Evolutionary conservation across 2,797 vertebrate genomes (phyloP).

Genomic region (Chrysocyon brachyurus): DNA sequence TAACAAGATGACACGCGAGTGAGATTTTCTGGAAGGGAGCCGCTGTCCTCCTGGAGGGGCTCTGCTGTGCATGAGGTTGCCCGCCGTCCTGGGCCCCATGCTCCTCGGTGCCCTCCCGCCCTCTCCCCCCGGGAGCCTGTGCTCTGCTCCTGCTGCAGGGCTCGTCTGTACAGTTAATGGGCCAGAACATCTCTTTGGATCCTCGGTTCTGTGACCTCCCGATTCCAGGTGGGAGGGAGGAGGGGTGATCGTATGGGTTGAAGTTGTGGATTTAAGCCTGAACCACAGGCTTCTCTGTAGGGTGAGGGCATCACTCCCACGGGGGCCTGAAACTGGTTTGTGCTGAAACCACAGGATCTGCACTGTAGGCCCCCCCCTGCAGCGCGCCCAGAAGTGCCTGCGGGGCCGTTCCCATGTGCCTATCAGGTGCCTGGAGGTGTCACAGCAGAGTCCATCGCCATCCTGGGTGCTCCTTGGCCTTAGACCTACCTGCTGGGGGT

Average conservation of each 20-base stretch:
- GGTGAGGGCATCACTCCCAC: too few species aligned
- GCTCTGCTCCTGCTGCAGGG: neutral
- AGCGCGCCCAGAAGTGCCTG: too few species aligned
- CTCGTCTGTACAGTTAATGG: accelerated
- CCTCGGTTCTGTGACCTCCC: neutral
- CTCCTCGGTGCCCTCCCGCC: neutral
- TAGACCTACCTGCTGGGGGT: neutral
- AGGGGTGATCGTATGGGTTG: accelerated
- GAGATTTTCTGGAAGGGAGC: neutral
- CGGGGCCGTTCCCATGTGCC: accelerated
- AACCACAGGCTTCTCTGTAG: accelerated
- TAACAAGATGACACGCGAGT: accelerated
- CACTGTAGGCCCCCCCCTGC: neutral
- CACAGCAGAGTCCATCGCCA: neutral
- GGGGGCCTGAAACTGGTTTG: neutral
- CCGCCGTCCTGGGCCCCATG: too few species aligned
- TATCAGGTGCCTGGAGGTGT: neutral
- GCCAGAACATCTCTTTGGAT: neutral
- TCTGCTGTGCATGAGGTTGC: neutral
- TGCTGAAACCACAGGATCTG: neutral
- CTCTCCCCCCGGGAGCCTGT: neutral
- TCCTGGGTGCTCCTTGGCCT: neutral
- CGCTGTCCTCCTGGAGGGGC: neutral
- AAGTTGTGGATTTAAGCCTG: too few species aligned
- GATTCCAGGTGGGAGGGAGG: accelerated